phyloP scores from a whole-genome alignment of 37 sponge, comb jelly and placozoan species.

The Agelas oroides region DNA sequence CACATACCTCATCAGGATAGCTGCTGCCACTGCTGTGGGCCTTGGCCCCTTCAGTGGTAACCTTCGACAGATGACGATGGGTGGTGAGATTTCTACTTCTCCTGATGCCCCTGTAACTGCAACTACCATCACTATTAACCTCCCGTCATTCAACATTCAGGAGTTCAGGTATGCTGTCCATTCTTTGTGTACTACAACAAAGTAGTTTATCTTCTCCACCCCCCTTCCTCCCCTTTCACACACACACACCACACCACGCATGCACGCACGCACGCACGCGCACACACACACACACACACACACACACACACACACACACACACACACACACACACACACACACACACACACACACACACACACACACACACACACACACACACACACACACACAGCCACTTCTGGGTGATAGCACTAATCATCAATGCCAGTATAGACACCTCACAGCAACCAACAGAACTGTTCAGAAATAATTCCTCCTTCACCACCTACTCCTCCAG shows the following conservation, averaged over 20 bases:
- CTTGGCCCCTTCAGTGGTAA: conserved; percentile 9
- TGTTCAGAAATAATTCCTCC: conserved; percentile 15
- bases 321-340: no score
- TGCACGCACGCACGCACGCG: no score
- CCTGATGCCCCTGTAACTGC: not conserved
- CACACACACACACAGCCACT: conserved; percentile 23
- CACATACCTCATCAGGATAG: not conserved
- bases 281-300: no score
- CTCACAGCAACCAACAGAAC: not conserved
- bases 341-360: no score
- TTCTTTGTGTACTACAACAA: not conserved
- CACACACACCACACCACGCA: no score
- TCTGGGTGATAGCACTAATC: conserved; percentile 39
- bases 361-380: not conserved
- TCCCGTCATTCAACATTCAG: conserved; percentile 1
- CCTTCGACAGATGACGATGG: conserved; percentile 4
- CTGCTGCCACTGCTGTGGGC: conserved; percentile 16
- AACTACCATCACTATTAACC: conserved; percentile 24
- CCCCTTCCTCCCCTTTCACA: not conserved
- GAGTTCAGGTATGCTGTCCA: not conserved
- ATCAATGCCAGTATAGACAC: not conserved
- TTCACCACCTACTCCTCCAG: conserved; percentile 20
- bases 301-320: no score
- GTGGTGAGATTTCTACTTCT: no score
- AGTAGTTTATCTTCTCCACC: not conserved